Percentiles rank a stretch among this genome's conserved stretches.
phyloP scores from a whole-genome alignment of 2,113 vertebrate genomes.

The Rattus rattus region DNA sequence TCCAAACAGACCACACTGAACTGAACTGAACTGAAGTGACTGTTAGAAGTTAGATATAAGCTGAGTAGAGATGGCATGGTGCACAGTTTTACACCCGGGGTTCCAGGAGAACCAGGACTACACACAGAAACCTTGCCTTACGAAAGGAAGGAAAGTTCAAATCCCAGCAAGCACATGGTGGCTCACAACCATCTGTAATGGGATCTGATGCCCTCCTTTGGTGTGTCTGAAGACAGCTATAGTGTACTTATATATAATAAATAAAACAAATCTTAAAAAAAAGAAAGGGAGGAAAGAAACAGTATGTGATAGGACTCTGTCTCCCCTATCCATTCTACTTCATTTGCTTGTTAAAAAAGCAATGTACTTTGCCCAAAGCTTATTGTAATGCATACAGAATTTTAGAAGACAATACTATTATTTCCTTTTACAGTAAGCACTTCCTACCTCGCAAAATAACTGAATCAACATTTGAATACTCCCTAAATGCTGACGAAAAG shows the following conservation, averaged over 20 bases:
- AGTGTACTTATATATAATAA: too few species aligned
- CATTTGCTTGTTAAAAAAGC: background rate
- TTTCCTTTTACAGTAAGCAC: conserved; percentile 17
- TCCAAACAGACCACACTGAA: background rate
- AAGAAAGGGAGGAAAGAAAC: background rate
- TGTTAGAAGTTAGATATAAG: background rate
- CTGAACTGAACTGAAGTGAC: background rate
- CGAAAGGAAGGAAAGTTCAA: background rate
- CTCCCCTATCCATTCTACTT: background rate
- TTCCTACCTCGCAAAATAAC: background rate
- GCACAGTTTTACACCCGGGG: background rate
- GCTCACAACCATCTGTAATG: too few species aligned
- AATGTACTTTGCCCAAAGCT: background rate
- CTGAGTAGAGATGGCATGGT: background rate
- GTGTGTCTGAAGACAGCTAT: too few species aligned
- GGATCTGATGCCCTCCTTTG: too few species aligned
- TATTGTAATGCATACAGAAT: background rate
- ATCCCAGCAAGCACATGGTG: too few species aligned
- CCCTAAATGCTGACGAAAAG: background rate
- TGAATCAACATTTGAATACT: background rate
- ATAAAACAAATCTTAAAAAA: too few species aligned
- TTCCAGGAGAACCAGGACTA: background rate
- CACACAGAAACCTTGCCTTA: background rate
- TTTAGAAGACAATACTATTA: background rate
- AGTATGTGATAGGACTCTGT: background rate